Conservation (phyloP, 1,140 invertebrate species). For the Mya arenaria region DNA sequence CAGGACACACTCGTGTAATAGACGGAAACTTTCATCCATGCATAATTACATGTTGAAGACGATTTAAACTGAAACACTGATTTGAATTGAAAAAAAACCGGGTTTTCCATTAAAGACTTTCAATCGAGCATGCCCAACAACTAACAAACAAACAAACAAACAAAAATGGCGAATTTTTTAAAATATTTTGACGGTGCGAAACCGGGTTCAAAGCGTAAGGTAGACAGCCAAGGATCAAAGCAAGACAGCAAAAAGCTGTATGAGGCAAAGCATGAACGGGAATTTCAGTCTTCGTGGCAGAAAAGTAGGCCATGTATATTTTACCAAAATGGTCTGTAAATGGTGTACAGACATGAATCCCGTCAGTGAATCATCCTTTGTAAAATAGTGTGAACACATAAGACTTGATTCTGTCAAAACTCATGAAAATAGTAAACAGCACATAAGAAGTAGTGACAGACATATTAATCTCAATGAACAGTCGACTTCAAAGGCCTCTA, state of each 20-base stretch:
- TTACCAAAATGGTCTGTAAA: conserved; percentile 29
- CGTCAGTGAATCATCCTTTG: not conserved
- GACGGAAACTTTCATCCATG: too few species aligned
- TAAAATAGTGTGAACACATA: conserved; percentile 18
- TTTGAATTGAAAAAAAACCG: too few species aligned
- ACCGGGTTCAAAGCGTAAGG: conserved; percentile 13
- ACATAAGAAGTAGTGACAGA: not conserved
- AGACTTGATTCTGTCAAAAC: conserved; percentile 19
- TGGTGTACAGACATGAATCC: not conserved
- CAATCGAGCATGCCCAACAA: too few species aligned
- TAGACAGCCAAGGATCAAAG: not conserved
- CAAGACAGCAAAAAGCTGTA: not conserved
- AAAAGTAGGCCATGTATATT: conserved; percentile 3
- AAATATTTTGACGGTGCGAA: conserved; percentile 29
- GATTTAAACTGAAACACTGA: too few species aligned
- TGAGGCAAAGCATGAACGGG: conserved; percentile 19
- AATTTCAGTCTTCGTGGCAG: not conserved
- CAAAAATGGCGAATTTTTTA: too few species aligned
- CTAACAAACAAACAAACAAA: too few species aligned
- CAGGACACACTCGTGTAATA: too few species aligned
- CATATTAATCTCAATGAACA: not conserved
- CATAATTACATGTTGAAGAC: too few species aligned
- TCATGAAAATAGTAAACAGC: conserved; percentile 28
- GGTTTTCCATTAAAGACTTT: too few species aligned
- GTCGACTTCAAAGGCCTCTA: not conserved